phyloP scores from a whole-genome alignment of 2,888 invertebrate species.

The Nysson spinosus region DNA sequence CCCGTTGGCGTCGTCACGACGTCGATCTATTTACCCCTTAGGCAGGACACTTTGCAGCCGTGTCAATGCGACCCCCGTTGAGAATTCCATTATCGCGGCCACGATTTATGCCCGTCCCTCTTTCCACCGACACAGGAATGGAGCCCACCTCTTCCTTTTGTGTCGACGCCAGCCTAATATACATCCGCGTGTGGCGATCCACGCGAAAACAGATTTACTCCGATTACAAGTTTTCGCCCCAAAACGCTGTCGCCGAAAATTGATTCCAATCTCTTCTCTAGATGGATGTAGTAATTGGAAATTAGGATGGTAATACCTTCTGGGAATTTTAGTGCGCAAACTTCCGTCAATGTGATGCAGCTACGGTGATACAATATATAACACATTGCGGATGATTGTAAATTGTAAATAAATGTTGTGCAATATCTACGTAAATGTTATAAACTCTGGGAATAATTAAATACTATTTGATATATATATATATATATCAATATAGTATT shows the following conservation, averaged over 20 bases:
- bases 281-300: too few species aligned
- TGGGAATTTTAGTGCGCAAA: too few species aligned
- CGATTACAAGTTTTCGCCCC: not conserved
- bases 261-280: too few species aligned
- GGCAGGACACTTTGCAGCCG: constrained; percentile 67
- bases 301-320: too few species aligned
- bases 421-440: too few species aligned
- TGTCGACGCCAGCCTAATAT: constrained; percentile 3
- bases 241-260: not conserved
- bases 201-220: constrained; percentile 16
- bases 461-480: too few species aligned
- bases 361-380: too few species aligned
- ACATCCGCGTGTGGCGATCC: constrained; percentile 2
- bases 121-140: constrained; percentile 23
- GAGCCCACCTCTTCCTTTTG: constrained; percentile 23
- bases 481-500: too few species aligned
- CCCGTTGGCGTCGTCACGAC: constrained; percentile 49
- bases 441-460: too few species aligned
- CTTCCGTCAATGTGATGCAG: too few species aligned
- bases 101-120: constrained; percentile 64
- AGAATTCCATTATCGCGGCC: constrained; percentile 74
- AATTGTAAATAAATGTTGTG: too few species aligned
- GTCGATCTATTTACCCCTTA: constrained; percentile 61
- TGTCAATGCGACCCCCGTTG: constrained; percentile 74
- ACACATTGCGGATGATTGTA: too few species aligned